Conservation (phyloP, 2,113 vertebrate species). For the Myiozetetes cayanensis region DNA sequence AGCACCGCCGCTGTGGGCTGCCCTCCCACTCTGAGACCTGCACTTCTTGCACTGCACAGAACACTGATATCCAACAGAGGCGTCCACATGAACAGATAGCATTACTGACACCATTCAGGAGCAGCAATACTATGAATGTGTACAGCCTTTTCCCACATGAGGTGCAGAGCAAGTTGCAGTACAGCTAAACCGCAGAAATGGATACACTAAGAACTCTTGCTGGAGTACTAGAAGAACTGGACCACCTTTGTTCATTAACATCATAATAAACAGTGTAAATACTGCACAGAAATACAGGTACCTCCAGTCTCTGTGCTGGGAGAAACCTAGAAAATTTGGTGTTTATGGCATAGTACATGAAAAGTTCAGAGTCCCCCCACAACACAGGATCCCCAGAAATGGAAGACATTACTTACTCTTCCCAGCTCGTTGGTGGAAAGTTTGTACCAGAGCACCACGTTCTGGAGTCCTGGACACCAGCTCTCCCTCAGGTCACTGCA, state of each 20-base stretch:
- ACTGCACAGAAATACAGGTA: neutral
- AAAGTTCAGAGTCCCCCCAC: neutral
- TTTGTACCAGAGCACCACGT: neutral
- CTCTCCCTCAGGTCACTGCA: neutral
- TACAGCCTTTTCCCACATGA: neutral
- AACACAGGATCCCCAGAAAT: neutral
- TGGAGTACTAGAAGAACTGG: neutral
- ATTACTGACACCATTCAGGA: neutral
- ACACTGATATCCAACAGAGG: neutral
- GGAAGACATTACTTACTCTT: conserved; percentile 44
- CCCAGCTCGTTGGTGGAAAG: conserved; percentile 22
- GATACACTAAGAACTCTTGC: neutral
- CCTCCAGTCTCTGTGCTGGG: neutral
- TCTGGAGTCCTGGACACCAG: neutral
- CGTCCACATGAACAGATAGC: neutral
- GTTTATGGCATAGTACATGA: neutral
- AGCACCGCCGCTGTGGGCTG: neutral
- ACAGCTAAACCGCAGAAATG: neutral
- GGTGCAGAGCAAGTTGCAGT: neutral
- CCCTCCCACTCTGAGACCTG: neutral
- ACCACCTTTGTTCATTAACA: neutral
- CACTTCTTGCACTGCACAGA: neutral
- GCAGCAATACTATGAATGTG: neutral
- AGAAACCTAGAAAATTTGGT: neutral
- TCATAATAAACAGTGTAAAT: neutral